Conservation (phyloP, 2,888 invertebrate genomes). For the Rhimphoctona megacephalus region DNA sequence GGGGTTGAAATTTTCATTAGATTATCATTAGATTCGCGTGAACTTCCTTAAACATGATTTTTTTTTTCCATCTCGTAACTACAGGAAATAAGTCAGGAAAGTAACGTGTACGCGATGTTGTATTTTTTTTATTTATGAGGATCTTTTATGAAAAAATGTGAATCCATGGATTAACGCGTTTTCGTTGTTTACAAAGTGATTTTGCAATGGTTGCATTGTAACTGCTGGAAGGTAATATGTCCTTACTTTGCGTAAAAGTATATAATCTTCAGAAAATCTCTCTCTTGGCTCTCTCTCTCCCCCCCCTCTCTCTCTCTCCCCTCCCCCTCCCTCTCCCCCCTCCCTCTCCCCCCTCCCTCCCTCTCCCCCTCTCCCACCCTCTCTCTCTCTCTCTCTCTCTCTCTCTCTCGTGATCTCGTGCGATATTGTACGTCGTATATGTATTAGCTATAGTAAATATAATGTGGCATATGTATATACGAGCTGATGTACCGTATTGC, state of each 20-base stretch:
- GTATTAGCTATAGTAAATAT: background rate
- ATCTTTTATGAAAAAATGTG: background rate
- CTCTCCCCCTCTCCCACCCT: background rate
- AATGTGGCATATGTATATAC: slow-evolving; percentile 13
- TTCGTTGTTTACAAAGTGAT: background rate
- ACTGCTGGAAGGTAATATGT: slow-evolving; percentile 13
- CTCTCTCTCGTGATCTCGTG: slow-evolving; percentile 42
- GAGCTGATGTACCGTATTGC: slow-evolving; percentile 40
- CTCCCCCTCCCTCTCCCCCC: background rate
- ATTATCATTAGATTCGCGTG: no score
- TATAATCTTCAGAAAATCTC: slow-evolving; percentile 64
- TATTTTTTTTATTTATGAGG: background rate
- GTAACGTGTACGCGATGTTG: background rate
- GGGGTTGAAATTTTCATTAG: no score
- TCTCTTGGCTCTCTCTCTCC: background rate
- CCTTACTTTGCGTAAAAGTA: slow-evolving; percentile 57
- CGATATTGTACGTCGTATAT: slow-evolving; percentile 63
- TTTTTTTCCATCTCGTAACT: background rate
- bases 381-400: background rate
- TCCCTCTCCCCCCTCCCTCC: no score
- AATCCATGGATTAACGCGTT: background rate
- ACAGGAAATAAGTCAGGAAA: background rate
- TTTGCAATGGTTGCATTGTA: slow-evolving; percentile 23
- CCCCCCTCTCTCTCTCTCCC: background rate
- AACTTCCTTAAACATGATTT: no score